A percentile compares a stretch with the other conserved stretches of the same genome.
These are phyloP conservation scores for Melanargia galathea DNA, from an alignment of 2,888 invertebrate genomes.

Conservation along the genomic window DNA sequence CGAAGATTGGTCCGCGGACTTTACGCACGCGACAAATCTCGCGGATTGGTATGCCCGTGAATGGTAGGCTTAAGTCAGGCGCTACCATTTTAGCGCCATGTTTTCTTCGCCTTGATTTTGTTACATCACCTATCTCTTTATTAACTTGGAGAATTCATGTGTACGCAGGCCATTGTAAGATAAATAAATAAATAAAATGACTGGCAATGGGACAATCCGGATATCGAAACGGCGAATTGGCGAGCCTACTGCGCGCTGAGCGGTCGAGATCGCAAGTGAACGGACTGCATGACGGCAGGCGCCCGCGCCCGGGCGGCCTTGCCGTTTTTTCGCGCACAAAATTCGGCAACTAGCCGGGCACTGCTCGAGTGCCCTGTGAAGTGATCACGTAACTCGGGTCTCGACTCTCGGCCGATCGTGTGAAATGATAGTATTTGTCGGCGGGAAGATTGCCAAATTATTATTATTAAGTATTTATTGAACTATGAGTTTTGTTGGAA, in stretches of 20 bases:
- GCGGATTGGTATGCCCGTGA: too few species aligned
- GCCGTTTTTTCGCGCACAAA: slow-evolving; percentile 66
- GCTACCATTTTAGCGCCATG: too few species aligned
- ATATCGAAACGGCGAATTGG: neutral
- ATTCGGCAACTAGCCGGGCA: slow-evolving; percentile 56
- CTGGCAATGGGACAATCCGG: neutral
- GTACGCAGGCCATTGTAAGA: too few species aligned
- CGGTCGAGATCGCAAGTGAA: slow-evolving; percentile 24
- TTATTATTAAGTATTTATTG: neutral
- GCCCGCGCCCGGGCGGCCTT: slow-evolving; percentile 62
- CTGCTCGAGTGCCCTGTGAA: slow-evolving; percentile 33
- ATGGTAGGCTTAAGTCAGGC: too few species aligned
- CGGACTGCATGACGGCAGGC: slow-evolving; percentile 67
- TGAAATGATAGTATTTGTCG: neutral
- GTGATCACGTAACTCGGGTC: slow-evolving; percentile 66
- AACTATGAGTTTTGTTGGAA: neutral
- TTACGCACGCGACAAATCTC: too few species aligned
- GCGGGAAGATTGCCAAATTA: slow-evolving; percentile 6
- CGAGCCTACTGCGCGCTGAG: neutral
- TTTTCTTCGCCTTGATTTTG: too few species aligned
- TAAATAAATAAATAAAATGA: neutral
- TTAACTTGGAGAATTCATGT: too few species aligned
- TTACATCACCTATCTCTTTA: too few species aligned
- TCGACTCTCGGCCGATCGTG: slow-evolving; percentile 57
- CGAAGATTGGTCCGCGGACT: too few species aligned